phyloP scores from a whole-genome alignment of 2,113 vertebrate species.

The Aspiorhynchus laticeps region DNA sequence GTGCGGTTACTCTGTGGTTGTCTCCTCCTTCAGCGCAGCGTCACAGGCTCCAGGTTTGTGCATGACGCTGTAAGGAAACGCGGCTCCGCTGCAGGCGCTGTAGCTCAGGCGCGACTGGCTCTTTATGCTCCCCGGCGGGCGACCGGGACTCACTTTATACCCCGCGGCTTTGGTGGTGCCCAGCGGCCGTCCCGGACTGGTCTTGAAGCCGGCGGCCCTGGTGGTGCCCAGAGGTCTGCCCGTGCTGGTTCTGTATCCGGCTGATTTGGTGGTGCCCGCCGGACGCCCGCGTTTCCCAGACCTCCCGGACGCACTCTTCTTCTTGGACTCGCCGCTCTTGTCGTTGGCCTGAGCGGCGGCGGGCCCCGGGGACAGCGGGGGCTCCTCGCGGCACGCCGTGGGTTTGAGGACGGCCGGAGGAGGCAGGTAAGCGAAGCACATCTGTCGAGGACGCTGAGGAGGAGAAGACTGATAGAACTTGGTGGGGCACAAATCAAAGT shows the following conservation, averaged over 20 bases:
- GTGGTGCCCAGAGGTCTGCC: slow-evolving; percentile 96
- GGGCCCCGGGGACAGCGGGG: slow-evolving; percentile 74
- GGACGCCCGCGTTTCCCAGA: slow-evolving; percentile 92
- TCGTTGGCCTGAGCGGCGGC: slow-evolving; percentile 74
- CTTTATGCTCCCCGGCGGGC: slow-evolving; percentile 98
- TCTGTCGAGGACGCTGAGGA: slow-evolving; percentile 77
- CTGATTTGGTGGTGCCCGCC: slow-evolving; percentile 94
- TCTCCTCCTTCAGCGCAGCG: slow-evolving; percentile 84
- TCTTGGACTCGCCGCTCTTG: slow-evolving; percentile 88
- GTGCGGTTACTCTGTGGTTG: slow-evolving; percentile 78
- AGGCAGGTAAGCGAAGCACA: slow-evolving; percentile 72
- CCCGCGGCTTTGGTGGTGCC: slow-evolving; percentile 97
- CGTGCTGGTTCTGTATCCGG: slow-evolving; percentile 98
- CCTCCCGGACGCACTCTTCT: slow-evolving; percentile 91
- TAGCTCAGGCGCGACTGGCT: slow-evolving; percentile 92
- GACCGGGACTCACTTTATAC: slow-evolving; percentile 97
- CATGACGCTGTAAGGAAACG: slow-evolving; percentile 89
- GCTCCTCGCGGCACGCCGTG: slow-evolving; percentile 81
- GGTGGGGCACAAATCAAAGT: slow-evolving; percentile 91
- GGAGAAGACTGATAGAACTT: slow-evolving; percentile 88
- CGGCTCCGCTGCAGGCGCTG: slow-evolving; percentile 84
- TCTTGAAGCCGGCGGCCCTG: slow-evolving; percentile 98
- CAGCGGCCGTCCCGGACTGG: slow-evolving; percentile 94
- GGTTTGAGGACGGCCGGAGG: slow-evolving; percentile 83
- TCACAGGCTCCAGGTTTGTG: slow-evolving; percentile 88